Evolutionary conservation across 2,888 invertebrate genomes (phyloP), one percentile per base, ranked within the genome.

Genomic region (Sialis fuliginosa): DNA sequence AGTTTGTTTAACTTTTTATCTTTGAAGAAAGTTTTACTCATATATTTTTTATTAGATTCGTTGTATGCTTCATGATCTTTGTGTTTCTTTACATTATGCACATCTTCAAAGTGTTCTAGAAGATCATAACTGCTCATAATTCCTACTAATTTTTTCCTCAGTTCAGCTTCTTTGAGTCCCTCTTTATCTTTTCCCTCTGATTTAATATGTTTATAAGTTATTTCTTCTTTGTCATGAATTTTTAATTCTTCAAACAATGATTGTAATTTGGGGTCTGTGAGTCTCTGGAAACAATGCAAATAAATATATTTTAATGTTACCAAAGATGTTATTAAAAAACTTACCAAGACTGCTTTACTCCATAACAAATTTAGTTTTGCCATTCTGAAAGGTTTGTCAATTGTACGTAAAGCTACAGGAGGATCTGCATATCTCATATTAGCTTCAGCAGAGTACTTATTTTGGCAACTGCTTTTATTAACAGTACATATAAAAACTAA

Each of bases 171-270:
- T 59, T 81, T 81, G 6, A 86, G 59, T 0, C 92, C 92, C 57
- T 89, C 88, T 55, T 86, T 85, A 61, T 95, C 93, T 51, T 81
- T 75, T 22, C 86, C 86, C 54, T 91, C 88, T 41, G 80, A 72
- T 59, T 81, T 85, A 3, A 83, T 62, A 58, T 83, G 79, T 62
- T 95, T 95, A 62, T 79, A 77, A 1, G 80, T 76, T 34, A 91
- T 69, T 68, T 95, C 92, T 62, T 90, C 86, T 67, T 92, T 92
- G 58, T 95, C 93, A 51, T 93, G 93, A 40, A 91, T 75, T 68
- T 86, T 88, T 6, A 95, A 66, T 58, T 93, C 93, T 59, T 85
- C 84, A 60, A 84, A 89, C 13, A 95, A 61, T 0, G 88, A 87
- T 57, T 86, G 85, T 32, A 95, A 64, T 62, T 90, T 90, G 0